Percentiles rank a stretch among this genome's conserved stretches.
phyloP scores from a whole-genome alignment of 2,797 vertebrate genomes.

The Trachurus trachurus region DNA sequence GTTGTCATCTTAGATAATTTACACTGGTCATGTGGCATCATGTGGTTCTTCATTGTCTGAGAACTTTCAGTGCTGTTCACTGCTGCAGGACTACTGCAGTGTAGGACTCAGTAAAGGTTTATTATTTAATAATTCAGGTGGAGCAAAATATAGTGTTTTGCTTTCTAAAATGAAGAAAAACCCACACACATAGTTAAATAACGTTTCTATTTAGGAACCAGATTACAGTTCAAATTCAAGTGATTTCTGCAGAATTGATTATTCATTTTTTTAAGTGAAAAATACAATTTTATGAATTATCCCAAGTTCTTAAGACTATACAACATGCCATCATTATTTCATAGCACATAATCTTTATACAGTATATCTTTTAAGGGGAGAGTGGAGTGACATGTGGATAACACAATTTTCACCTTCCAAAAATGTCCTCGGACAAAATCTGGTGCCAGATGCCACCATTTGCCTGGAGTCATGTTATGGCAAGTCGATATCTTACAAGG shows the following conservation, averaged over 20 bases:
- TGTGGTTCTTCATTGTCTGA: neutral
- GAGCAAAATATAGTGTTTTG: neutral
- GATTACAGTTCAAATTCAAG: neutral
- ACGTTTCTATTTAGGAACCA: neutral
- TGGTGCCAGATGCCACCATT: slow-evolving; percentile 51
- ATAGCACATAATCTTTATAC: neutral
- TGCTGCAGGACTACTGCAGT: neutral
- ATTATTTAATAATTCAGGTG: neutral
- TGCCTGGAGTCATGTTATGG: slow-evolving; percentile 39
- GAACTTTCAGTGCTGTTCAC: neutral
- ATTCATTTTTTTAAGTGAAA: neutral
- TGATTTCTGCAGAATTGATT: neutral
- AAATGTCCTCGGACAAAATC: slow-evolving; percentile 36
- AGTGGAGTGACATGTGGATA: slow-evolving; percentile 10
- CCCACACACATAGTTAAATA: neutral
- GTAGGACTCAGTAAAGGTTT: neutral
- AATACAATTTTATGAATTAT: neutral
- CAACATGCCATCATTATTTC: neutral
- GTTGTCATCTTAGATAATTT: neutral
- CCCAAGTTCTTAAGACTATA: neutral
- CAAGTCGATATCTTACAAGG: slow-evolving; percentile 41
- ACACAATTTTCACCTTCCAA: slow-evolving; percentile 42
- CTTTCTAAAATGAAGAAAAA: neutral
- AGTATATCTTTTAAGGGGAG: slow-evolving; percentile 9
- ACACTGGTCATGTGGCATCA: neutral